Evolutionary conservation across 2,888 invertebrate genomes (phyloP), one percentile per base, ranked within the genome.

Genomic region (Rhagophthalmus giganteus): DNA sequence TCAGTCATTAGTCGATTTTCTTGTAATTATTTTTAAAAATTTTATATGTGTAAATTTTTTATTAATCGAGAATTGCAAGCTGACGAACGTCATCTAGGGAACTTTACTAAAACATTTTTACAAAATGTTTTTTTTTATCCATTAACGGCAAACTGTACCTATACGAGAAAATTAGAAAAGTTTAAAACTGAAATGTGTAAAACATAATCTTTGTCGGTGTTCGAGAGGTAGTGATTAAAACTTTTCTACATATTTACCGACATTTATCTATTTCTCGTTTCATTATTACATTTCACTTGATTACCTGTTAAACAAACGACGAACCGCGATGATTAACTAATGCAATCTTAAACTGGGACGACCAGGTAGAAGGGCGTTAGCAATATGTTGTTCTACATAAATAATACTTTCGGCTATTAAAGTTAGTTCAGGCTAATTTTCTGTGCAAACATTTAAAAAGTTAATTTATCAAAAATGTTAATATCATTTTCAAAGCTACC

Each of bases 371-470:
- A 57, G 60, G 65, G 69, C 67, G 69, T 66, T 60, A 65, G 64
- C 63, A 55, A 60, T 55, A 65, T 64, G 64, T 64, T 63, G 66
- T 65, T 61, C 63, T 60, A 64, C 66, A 70, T 71, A 67, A 70
- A 69, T 71, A 67, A 66, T 62, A 57, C 59, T 60, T 62, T 66
- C 64, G 66, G 61, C 61, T 61, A 7, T 61, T 47, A 51, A n/a
- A 50, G 45, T 66, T 65, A 55, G 68, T 65, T 67, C 64, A 54
- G 64, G 67, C 58, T 68, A 61, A 64, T 68, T 66, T 67, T 67
- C 68, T 63, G 65, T 66, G 64, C 68, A 68, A 70, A 68, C 67
- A 70, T 56, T 59, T 59, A 54, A 63, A 63, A 65, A 61, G 63
- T 60, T 62, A 57, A 61, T 62, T 55, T 55, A 61, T 62, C 58